Conservation (phyloP, 2,797 vertebrate species). For the Galago senegalensis region DNA sequence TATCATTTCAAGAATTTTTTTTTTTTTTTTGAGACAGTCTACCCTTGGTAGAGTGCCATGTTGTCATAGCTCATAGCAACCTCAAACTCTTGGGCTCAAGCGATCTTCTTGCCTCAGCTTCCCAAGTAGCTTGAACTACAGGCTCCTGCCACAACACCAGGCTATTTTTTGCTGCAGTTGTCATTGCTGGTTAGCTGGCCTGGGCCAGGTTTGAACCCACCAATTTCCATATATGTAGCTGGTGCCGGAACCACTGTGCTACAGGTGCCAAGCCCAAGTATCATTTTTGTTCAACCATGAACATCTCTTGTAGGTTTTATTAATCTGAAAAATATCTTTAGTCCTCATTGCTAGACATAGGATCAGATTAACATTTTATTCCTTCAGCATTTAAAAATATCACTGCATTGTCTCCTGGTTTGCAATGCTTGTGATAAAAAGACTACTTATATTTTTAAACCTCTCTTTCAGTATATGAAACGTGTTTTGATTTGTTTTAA, state of each 20-base stretch:
- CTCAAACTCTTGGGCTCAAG: too few relatives aligned
- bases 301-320: neutral
- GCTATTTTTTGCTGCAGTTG: too few relatives aligned
- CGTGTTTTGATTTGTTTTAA: neutral
- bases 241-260: too few relatives aligned
- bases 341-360: neutral
- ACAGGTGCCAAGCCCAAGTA: too few relatives aligned
- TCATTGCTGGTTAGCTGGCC: too few relatives aligned
- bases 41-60: too few relatives aligned
- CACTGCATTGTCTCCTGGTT: neutral
- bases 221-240: too few relatives aligned
- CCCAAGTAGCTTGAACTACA: too few relatives aligned
- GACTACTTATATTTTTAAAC: constrained; percentile 9
- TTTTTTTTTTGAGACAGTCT: neutral
- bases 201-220: too few relatives aligned
- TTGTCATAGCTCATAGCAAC: too few relatives aligned
- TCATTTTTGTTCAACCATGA: neutral
- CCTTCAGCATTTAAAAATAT: neutral
- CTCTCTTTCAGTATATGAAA: neutral
- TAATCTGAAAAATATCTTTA: neutral
- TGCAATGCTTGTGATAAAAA: neutral
- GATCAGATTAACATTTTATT: constrained; percentile 13
- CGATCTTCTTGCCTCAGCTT: too few relatives aligned
- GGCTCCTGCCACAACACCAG: too few relatives aligned
- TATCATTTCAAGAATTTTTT: neutral